Evolutionary conservation across 2,888 invertebrate genomes (phyloP), one percentile per base, ranked within the genome.

Genomic region (Xestia xanthographa): DNA sequence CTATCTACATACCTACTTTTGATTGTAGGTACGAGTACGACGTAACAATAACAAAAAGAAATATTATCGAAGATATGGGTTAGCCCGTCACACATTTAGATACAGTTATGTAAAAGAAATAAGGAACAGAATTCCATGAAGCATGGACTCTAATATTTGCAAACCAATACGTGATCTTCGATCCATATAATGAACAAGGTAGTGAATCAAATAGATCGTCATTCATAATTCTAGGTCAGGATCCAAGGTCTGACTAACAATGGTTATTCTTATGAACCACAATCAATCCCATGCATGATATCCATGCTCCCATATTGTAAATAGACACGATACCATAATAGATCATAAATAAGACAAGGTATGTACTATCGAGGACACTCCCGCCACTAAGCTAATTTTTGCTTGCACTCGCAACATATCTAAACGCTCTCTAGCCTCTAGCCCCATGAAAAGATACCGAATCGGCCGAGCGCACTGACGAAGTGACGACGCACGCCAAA

Each of bases 181-280:
- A n/a, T 41, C 29, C 20, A 50, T n/a, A 53, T 41, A 9, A 68
- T 43, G 22, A 48, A 5, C 63, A 29, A 58, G 50, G 22, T 65
- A 69, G 45, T 48, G 20, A 62, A 48, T 29, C 20, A 58, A 79
- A 26, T 53, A n/a, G 29, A 50, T 69, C 29, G 50, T 68, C 75
- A 41, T 43, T 60, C 78, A 82, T 70, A 60, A 58, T 34, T 65
- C 58, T 34, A 63, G 14, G 12, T 41, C 72, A 66, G 50, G 70
- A 56, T 48, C 38, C 66, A 80, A 81, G 73, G 78, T 56, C 82
- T 78, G 69, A 72, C 60, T 22, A 82, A 81, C 81, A 81, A 81
- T 81, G 78, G 72, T 43, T 69, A 62, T 69, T 60, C 41, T 75
- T 43, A 0, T 26, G 53, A 43, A 70, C 70, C 53, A 43, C 50